Evolutionary conservation across 2,888 invertebrate genomes (phyloP), one percentile per base, ranked within the genome.

Genomic region (Andrena camellia): DNA sequence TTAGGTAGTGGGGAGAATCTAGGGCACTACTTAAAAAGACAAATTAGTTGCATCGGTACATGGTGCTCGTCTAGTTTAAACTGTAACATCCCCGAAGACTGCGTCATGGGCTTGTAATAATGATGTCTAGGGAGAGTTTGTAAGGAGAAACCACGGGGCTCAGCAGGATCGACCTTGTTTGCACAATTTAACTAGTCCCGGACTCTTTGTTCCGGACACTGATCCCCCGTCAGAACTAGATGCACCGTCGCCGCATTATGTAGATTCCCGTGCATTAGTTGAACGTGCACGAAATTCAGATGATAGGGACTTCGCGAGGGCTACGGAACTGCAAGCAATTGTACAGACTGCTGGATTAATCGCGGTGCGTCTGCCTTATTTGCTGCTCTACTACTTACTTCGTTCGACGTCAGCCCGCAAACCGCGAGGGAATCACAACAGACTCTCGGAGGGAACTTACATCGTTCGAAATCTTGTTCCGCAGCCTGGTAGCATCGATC

Each of bases 111-210:
- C 23, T 20, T 20, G 31, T 50, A 60, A 50, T 23, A 59, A 50
- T 4, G n/a, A 26, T 23, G 48, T 35, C 35, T 33, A 31, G 17
- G 2, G 23, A 8, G n/a, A 68, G 20, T 17, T 63, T 7, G 2
- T 20, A 23, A 23, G 33, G n/a, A 26, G 31, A 35, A 75, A 68
- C 48, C 57, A n/a, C 13, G 17, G 23, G 17, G 67, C 60, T 57
- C 13, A 8, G 57, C 23, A 8, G 48, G 72, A 72, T 72, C 50
- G 59, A 29, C 71, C 59, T 26, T 50, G 62, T 63, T 78, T 68
- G 75, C 68, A 75, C 74, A 78, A 74, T n/a, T 63, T 63, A 63
- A 31, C 31, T 57, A 23, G 75, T 75, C 57, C 23, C 7, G 63
- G 63, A 74, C 33, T 68, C 75, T 68, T 74, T 50, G 59, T 59